Conservation (phyloP, 2,888 invertebrate species). For the Dione juno region DNA sequence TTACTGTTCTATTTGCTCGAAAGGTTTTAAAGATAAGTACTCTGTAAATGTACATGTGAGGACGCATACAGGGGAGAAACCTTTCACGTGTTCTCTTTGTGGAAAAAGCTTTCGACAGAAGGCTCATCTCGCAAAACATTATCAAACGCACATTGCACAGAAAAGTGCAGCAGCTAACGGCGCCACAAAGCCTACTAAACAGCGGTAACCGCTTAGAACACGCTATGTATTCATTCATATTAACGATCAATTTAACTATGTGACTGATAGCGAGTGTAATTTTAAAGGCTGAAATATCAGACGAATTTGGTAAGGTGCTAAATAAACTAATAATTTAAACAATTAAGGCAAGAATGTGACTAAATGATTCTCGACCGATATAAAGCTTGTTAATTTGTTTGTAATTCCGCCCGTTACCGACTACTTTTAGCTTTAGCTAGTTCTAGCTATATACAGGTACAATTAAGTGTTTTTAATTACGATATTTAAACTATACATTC, state of each 20-base stretch:
- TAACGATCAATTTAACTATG: conserved; percentile 75
- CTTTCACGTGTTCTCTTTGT: conserved; percentile 96
- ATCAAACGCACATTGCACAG: conserved; percentile 95
- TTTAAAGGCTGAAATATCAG: conserved; percentile 80
- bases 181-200: conserved; percentile 82
- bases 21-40: conserved; percentile 97
- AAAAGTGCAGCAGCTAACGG: conserved; percentile 88
- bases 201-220: conserved; percentile 70
- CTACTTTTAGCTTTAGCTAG: conserved; percentile 69
- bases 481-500: conserved; percentile 64
- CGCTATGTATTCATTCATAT: conserved; percentile 48
- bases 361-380: conserved; percentile 65
- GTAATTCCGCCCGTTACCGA: conserved; percentile 82
- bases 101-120: conserved; percentile 96
- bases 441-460: conserved; percentile 72
- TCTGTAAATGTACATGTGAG: conserved; percentile 98
- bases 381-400: conserved; percentile 79
- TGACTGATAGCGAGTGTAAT: conserved; percentile 69
- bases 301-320: conserved; percentile 82
- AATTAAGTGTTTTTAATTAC: conserved; percentile 60
- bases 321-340: conserved; percentile 72
- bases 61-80: conserved; percentile 99
- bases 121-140: conserved; percentile 95
- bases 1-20: conserved; percentile 96
- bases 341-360: conserved; percentile 63